Percentiles rank a stretch among this genome's conserved stretches.
Conservation (phyloP, 2,113 vertebrate species). For the Lasiurus cinereus region DNA sequence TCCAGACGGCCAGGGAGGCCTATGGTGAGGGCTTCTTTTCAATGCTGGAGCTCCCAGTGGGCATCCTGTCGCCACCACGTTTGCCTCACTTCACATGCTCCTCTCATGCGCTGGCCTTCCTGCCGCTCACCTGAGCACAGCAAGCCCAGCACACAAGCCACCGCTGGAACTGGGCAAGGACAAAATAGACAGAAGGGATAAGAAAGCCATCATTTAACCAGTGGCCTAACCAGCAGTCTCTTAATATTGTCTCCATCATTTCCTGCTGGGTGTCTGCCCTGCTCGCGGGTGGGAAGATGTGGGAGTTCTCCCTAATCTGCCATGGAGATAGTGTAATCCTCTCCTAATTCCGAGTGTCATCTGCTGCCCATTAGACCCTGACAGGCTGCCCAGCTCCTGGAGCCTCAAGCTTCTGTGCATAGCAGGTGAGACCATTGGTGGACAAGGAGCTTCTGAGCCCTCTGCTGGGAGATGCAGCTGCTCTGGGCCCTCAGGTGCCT, state of each 20-base stretch:
- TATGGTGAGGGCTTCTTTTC: not conserved
- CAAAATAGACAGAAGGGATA: not conserved
- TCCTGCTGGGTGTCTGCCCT: constrained; percentile 25
- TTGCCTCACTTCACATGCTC: not conserved
- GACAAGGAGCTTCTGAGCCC: not conserved
- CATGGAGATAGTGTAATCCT: not conserved
- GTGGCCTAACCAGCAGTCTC: not conserved
- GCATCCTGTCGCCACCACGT: not conserved
- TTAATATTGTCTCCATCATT: not conserved
- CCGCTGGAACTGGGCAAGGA: not conserved
- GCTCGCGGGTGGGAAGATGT: not conserved
- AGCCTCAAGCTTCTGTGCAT: not conserved
- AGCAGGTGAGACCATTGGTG: not conserved
- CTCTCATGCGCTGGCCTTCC: not conserved
- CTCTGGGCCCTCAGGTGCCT: not conserved
- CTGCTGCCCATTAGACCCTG: constrained; percentile 44
- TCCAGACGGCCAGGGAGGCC: not conserved
- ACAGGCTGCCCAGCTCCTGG: not conserved
- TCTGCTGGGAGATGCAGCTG: not conserved
- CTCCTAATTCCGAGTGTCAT: constrained; percentile 29
- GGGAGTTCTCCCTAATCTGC: constrained; percentile 14
- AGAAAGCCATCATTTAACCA: not conserved
- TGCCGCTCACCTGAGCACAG: not conserved
- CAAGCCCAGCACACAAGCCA: not conserved
- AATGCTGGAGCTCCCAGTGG: not conserved